phyloP scores from a whole-genome alignment of 2,888 invertebrate species.

The Palloptera scutellata region DNA sequence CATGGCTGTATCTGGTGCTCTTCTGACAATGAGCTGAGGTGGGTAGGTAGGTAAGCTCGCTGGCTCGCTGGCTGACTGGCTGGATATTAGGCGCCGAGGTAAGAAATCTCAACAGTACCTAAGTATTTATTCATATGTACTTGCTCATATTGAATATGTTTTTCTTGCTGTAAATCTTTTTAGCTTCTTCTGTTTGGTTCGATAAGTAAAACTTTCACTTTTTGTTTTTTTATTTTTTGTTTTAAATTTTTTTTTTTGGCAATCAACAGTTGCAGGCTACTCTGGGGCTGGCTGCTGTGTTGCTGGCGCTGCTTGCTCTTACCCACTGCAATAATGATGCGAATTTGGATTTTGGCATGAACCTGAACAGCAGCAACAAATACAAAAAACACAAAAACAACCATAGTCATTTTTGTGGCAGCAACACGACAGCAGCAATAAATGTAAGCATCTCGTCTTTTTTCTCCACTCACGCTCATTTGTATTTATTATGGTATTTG shows the following conservation, averaged over 20 bases:
- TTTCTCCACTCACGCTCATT: background rate
- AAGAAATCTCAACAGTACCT: background rate
- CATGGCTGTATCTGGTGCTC: too few relatives aligned
- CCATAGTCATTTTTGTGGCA: constrained; percentile 45
- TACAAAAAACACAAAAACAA: constrained; percentile 29
- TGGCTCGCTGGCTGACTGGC: too few relatives aligned
- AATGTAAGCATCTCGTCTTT: background rate
- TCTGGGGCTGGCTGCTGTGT: constrained; percentile 6
- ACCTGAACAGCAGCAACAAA: constrained; percentile 3
- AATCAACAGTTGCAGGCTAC: background rate
- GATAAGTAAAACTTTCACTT: constrained; percentile 4
- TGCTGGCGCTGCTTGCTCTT: background rate
- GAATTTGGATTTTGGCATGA: constrained; percentile 7
- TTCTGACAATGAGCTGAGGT: too few relatives aligned
- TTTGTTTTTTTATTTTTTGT: too few relatives aligned
- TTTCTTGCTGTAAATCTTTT: background rate
- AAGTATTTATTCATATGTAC: background rate
- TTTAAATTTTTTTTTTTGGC: constrained; percentile 8
- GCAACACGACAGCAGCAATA: constrained; percentile 10
- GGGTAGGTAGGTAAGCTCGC: too few relatives aligned
- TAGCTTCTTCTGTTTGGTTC: background rate
- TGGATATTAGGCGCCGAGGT: too few relatives aligned
- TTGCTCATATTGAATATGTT: background rate
- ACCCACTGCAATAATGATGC: background rate
- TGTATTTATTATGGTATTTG: too few relatives aligned